Evolutionary conservation across 2,888 invertebrate genomes (phyloP).

Genomic region (Drosophila aldrichi): DNA sequence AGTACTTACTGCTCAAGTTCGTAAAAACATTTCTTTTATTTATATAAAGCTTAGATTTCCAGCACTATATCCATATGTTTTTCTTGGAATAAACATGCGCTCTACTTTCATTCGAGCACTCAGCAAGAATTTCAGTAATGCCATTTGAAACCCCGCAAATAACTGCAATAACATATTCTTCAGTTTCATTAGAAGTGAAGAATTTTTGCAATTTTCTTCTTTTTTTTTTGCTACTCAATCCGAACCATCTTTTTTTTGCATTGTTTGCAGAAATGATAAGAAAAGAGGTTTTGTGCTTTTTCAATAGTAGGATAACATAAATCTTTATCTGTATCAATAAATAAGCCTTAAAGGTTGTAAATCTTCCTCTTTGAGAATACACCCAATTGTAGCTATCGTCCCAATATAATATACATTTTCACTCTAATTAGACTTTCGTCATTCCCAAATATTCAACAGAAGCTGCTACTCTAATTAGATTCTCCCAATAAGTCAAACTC

Average conservation of each 20-base stretch:
- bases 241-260: not conserved
- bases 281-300: not conserved
- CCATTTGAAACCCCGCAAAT: not conserved
- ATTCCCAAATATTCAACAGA: not conserved
- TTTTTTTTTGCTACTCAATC: not conserved
- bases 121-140: constrained; percentile 11
- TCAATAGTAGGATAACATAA: too few species aligned
- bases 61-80: not conserved
- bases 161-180: not conserved
- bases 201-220: not conserved
- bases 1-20: not conserved
- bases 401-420: too few species aligned
- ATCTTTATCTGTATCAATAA: not conserved
- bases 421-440: not conserved
- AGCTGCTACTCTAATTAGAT: not conserved
- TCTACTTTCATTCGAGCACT: not conserved
- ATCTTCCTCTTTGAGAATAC: not conserved
- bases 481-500: not conserved
- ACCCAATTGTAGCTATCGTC: too few species aligned
- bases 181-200: not conserved
- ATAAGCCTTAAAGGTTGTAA: too few species aligned
- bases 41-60: not conserved
- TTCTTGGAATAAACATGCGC: constrained; percentile 1
- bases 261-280: not conserved
- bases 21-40: not conserved